phyloP scores from a whole-genome alignment of 2,888 invertebrate species.

The Lissocephala sabroskyi region DNA sequence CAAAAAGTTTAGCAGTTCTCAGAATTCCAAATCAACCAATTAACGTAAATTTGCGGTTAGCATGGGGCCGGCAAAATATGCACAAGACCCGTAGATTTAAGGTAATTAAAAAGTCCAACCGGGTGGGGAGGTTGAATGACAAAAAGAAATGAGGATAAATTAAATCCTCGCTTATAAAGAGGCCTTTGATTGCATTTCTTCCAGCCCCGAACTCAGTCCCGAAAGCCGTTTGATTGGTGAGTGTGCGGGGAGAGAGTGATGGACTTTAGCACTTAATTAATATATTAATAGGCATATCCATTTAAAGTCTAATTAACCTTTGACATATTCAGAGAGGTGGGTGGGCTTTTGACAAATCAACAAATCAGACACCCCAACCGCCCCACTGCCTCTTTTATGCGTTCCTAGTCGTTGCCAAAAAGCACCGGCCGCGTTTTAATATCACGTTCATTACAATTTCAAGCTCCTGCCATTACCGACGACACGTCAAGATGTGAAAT shows the following conservation, averaged over 20 bases:
- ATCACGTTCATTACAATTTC: constrained; percentile 42
- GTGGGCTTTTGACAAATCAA: background rate
- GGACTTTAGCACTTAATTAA: constrained; percentile 59
- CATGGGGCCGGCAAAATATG: too few species aligned
- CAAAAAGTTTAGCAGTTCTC: constrained; percentile 18
- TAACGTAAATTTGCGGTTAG: constrained; percentile 18
- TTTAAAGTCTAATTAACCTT: constrained; percentile 61
- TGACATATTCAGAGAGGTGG: constrained; percentile 36
- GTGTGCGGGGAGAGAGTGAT: too few species aligned
- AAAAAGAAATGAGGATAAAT: too few species aligned
- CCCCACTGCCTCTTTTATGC: too few species aligned
- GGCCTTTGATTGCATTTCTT: too few species aligned
- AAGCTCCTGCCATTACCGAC: constrained; percentile 63
- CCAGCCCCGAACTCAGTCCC: too few species aligned
- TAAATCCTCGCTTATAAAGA: too few species aligned
- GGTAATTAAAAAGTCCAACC: too few species aligned
- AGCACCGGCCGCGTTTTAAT: background rate
- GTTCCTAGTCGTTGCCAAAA: background rate
- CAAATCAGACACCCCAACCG: too few species aligned
- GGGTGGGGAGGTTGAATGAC: too few species aligned
- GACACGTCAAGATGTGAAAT: constrained; percentile 66
- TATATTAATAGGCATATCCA: constrained; percentile 58
- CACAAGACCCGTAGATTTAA: too few species aligned
- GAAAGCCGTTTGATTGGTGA: too few species aligned
- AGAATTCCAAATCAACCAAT: constrained; percentile 35